These are phyloP conservation scores for Mus minutoides DNA, from an alignment of 2,797 vertebrate genomes.

Conservation along the genomic window DNA sequence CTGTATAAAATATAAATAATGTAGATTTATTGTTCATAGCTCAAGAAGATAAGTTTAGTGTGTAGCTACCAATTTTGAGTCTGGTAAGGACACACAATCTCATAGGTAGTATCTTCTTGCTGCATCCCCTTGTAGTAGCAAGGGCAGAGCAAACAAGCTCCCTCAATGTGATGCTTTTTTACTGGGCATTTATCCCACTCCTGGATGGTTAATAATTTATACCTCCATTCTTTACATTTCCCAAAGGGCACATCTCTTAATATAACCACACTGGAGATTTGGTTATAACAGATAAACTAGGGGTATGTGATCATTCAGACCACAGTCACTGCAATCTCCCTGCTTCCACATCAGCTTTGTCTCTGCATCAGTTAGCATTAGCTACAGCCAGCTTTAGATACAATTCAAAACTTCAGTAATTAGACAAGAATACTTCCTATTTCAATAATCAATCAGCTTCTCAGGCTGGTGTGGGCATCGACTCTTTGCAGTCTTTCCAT, in stretches of 20 bases:
- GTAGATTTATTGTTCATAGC: not conserved
- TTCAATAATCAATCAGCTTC: not conserved
- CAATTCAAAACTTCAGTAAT: not conserved
- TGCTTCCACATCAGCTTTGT: fast-evolving
- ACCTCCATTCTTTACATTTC: not conserved
- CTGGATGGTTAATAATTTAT: not conserved
- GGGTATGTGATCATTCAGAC: not conserved
- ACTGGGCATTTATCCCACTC: not conserved
- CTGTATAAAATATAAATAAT: not conserved
- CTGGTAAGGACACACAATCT: not conserved
- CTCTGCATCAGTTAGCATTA: not conserved
- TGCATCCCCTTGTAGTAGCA: not conserved
- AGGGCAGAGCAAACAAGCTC: not conserved
- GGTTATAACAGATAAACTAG: not conserved
- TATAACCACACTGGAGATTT: not conserved
- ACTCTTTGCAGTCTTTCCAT: not conserved
- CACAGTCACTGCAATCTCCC: not conserved
- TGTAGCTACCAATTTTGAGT: not conserved
- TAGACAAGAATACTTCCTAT: not conserved
- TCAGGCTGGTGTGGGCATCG: not conserved
- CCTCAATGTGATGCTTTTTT: not conserved
- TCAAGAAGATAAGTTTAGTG: not conserved
- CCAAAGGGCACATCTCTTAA: not conserved
- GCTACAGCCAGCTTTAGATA: not conserved
- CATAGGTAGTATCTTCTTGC: not conserved